These are phyloP conservation scores for Strix uralensis DNA, from an alignment of 2,113 vertebrate species.

Conservation along the genomic window DNA sequence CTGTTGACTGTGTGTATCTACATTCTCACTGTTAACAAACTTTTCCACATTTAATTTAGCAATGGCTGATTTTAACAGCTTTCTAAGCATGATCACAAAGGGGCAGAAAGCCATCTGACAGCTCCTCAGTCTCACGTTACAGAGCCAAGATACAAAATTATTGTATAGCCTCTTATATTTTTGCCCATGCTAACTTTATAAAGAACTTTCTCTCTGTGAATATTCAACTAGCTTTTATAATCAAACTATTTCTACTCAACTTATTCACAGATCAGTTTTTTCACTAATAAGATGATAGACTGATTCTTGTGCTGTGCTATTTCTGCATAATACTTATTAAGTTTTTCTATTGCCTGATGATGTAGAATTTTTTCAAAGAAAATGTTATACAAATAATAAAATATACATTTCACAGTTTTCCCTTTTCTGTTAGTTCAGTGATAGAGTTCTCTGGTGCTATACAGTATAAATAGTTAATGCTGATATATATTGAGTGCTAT, in stretches of 20 bases:
- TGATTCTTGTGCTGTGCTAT: neutral
- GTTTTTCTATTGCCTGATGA: neutral
- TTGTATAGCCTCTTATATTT: neutral
- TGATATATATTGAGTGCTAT: neutral
- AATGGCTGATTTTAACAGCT: neutral
- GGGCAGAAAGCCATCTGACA: neutral
- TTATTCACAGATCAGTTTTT: neutral
- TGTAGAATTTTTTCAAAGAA: neutral
- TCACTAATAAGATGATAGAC: neutral
- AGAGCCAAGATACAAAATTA: neutral
- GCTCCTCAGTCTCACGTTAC: neutral
- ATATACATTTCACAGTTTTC: neutral
- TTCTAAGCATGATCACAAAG: neutral
- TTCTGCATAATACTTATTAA: neutral
- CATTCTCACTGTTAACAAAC: neutral
- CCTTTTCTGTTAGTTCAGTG: neutral
- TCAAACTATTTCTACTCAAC: neutral
- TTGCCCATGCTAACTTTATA: neutral
- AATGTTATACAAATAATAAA: neutral
- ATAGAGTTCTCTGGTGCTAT: neutral
- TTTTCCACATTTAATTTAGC: neutral
- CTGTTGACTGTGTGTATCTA: neutral
- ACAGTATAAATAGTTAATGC: neutral
- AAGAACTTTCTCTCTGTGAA: neutral
- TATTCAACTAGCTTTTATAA: neutral